Conservation (phyloP, 1,140 invertebrate species). For the Lasioglossum baleicum region DNA sequence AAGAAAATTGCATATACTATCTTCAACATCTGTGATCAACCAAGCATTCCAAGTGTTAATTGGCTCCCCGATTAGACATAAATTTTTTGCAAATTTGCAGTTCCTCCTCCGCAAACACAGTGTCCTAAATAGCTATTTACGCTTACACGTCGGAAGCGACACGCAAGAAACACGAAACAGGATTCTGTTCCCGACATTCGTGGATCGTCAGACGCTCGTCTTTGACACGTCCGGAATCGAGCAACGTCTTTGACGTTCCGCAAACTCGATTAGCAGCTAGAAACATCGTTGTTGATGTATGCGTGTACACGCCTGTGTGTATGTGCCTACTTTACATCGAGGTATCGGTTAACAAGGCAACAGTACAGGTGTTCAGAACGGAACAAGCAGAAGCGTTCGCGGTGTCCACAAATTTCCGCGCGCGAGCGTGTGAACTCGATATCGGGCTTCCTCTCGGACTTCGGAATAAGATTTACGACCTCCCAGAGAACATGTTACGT, state of each 20-base stretch:
- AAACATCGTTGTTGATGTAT: not conserved
- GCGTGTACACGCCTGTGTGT: no score
- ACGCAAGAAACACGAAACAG: no score
- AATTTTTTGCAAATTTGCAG: no score
- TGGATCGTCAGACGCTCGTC: not conserved
- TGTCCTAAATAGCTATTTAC: no score
- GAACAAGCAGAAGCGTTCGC: slow-evolving; percentile 1
- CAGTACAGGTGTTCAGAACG: not conserved
- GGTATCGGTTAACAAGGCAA: not conserved
- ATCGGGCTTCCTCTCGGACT: slow-evolving; percentile 50
- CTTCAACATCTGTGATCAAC: no score
- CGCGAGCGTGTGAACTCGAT: slow-evolving; percentile 52
- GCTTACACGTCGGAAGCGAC: no score
- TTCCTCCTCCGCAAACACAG: no score
- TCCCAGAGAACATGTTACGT: slow-evolving; percentile 50
- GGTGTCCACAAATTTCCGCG: not conserved
- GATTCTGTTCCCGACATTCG: not conserved
- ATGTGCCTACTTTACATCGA: not conserved
- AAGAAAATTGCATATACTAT: no score
- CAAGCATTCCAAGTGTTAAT: no score
- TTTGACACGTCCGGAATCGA: not conserved
- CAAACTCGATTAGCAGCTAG: not conserved
- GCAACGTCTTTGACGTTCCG: not conserved
- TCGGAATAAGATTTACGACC: slow-evolving; percentile 67
- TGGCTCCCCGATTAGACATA: no score